These are phyloP conservation scores for Zapus hudsonius DNA, from an alignment of 2,113 vertebrate species.

Conservation along the genomic window DNA sequence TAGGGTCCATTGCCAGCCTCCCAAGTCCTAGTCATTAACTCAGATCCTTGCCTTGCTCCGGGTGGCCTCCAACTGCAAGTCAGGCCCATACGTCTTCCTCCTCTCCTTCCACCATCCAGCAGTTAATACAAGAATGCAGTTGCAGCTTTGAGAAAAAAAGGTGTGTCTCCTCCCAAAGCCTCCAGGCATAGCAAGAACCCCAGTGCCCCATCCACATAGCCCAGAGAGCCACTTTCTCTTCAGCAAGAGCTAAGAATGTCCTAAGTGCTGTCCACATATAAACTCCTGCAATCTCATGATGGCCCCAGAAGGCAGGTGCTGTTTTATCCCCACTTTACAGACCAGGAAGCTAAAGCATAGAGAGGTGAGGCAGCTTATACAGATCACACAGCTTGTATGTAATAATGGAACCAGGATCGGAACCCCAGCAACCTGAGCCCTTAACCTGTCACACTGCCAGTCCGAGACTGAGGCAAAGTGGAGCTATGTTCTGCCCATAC, in stretches of 20 bases:
- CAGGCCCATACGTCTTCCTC: background rate
- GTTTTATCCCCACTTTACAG: background rate
- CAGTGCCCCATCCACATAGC: fast-evolving
- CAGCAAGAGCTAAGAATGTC: background rate
- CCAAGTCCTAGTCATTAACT: background rate
- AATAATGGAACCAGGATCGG: background rate
- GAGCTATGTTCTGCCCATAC: background rate
- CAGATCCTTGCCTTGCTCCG: background rate
- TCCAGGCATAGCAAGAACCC: background rate
- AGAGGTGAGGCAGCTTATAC: background rate
- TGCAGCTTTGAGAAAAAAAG: background rate
- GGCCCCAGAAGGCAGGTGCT: background rate
- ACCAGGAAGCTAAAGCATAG: background rate
- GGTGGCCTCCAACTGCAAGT: background rate
- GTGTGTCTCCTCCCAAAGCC: background rate
- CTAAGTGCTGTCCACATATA: fast-evolving
- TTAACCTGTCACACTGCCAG: fast-evolving
- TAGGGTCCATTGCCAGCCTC: background rate
- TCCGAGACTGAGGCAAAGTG: fast-evolving
- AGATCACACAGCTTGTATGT: background rate
- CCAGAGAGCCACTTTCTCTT: background rate
- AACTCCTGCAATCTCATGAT: background rate
- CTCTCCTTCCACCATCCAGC: background rate
- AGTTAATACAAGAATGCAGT: background rate
- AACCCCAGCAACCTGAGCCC: background rate